phyloP scores from a whole-genome alignment of 2,888 invertebrate genomes.

The Ditula angustiorana region DNA sequence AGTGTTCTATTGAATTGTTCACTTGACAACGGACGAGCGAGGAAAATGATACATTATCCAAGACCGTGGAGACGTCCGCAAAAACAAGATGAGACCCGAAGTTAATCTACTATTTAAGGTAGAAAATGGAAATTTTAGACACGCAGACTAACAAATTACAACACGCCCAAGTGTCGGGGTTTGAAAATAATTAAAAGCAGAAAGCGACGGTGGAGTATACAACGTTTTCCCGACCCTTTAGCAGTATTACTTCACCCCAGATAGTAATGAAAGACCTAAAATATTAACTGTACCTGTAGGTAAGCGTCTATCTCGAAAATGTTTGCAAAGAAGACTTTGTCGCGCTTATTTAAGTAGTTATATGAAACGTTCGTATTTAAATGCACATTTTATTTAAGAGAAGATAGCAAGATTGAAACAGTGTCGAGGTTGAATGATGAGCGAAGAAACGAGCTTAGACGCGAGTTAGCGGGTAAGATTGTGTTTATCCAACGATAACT shows the following conservation, averaged over 20 bases:
- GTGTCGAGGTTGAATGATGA: background rate
- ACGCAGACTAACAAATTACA: constrained; percentile 30
- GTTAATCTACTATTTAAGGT: constrained; percentile 1
- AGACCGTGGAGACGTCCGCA: background rate
- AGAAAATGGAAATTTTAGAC: constrained; percentile 17
- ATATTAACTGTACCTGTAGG: background rate
- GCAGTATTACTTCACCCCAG: background rate
- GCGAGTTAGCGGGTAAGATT: too few relatives aligned
- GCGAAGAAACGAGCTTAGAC: too few relatives aligned
- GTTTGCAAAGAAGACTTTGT: background rate
- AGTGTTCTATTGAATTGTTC: constrained; percentile 10
- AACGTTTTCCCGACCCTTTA: constrained; percentile 11
- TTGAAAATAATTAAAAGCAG: constrained; percentile 35
- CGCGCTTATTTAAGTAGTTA: background rate
- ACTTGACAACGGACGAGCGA: background rate
- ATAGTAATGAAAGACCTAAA: constrained; percentile 29
- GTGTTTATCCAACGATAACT: too few relatives aligned
- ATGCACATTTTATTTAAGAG: background rate
- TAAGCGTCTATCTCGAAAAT: constrained; percentile 1
- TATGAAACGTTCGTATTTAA: background rate
- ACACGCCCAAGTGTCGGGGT: constrained; percentile 18
- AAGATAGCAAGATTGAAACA: background rate
- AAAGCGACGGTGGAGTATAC: constrained; percentile 2
- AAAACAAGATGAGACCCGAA: background rate
- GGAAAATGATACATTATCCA: constrained; percentile 4